A percentile compares a stretch with the other conserved stretches of the same genome.
These are phyloP conservation scores for Halictus ligatus DNA, from an alignment of 2,888 invertebrate species.

Conservation along the genomic window DNA sequence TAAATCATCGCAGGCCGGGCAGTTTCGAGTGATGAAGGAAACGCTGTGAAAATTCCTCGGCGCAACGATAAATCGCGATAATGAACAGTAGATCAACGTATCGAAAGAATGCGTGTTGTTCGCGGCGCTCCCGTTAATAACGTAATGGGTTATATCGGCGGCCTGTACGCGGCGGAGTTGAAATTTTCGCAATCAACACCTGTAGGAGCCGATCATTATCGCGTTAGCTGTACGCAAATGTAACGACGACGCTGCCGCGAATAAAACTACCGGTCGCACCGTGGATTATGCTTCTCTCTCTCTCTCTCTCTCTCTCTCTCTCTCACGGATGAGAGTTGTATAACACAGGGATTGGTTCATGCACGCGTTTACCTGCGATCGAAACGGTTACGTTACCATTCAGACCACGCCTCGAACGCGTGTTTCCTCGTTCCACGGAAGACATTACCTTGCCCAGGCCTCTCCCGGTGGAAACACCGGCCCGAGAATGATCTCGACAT, in stretches of 20 bases:
- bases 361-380: constrained; percentile 56
- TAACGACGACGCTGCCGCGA: constrained; percentile 14
- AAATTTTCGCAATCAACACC: constrained; percentile 62
- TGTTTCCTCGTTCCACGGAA: constrained; percentile 78
- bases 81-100: constrained; percentile 25
- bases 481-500: constrained; percentile 53
- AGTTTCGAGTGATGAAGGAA: not conserved
- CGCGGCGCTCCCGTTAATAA: constrained; percentile 20
- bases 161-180: constrained; percentile 22
- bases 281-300: constrained; percentile 17
- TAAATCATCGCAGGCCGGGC: not conserved
- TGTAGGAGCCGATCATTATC: constrained; percentile 58
- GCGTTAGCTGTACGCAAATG: constrained; percentile 45
- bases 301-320: not conserved
- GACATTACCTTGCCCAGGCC: constrained; percentile 60
- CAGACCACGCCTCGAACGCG: constrained; percentile 73
- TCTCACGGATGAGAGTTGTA: constrained; percentile 46
- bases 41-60: not conserved
- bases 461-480: constrained; percentile 21
- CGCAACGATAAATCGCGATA: not conserved
- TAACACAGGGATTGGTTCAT: constrained; percentile 48
- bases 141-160: constrained; percentile 35
- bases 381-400: constrained; percentile 67
- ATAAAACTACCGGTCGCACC: constrained; percentile 36
- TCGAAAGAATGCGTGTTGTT: not conserved